Evolutionary conservation across 1,140 invertebrate genomes (phyloP).

Genomic region (Gryllus bimaculatus): DNA sequence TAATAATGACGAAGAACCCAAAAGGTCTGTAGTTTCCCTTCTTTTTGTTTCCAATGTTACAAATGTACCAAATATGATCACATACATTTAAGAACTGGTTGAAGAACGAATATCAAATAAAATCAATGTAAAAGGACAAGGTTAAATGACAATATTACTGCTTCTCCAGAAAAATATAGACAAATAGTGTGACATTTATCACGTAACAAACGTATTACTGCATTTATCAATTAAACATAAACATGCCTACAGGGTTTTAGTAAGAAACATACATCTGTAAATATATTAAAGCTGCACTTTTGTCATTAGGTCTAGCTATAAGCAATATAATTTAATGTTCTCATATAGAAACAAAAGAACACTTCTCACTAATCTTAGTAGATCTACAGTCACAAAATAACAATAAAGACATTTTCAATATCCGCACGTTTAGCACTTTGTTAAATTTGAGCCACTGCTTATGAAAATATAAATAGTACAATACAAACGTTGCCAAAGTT

Average conservation of each 20-base stretch:
- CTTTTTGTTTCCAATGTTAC: no score
- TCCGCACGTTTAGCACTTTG: neutral
- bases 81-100: no score
- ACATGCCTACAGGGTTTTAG: neutral
- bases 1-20: no score
- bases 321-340: neutral
- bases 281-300: neutral
- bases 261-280: neutral
- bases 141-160: no score
- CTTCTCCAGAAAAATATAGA: no score
- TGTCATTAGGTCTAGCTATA: neutral
- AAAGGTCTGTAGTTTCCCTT: no score
- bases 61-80: no score
- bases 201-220: no score
- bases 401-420: neutral
- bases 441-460: neutral
- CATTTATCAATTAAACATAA: no score
- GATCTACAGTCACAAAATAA: neutral
- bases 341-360: neutral
- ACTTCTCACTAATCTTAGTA: neutral
- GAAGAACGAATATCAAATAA: no score
- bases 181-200: no score
- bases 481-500: neutral
- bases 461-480: neutral
- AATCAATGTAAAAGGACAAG: no score